A percentile compares a stretch with the other conserved stretches of the same genome.
phyloP scores from a whole-genome alignment of 2,797 vertebrate genomes.

The Perodicticus potto region DNA sequence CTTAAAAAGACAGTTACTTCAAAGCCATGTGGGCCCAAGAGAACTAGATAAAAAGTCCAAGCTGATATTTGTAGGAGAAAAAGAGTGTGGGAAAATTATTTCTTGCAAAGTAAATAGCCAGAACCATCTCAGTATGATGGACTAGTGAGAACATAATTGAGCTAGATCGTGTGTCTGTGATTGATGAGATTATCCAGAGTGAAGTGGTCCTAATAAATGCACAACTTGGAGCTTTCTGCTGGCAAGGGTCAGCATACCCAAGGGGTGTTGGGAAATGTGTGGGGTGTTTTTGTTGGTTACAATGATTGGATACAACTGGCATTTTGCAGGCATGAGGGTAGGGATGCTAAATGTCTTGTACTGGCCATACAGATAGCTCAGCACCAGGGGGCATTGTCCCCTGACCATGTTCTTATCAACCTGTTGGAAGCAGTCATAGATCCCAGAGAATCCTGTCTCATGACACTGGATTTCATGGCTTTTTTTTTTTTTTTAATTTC shows the following conservation, averaged over 20 bases:
- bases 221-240: neutral
- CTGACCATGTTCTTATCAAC: too few species aligned
- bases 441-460: neutral
- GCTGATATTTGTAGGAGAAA: conserved; percentile 1
- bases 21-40: neutral
- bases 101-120: conserved; percentile 50
- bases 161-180: neutral
- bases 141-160: neutral
- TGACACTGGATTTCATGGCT: neutral
- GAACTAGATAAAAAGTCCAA: neutral
- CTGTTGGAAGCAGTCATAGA: neutral
- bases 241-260: neutral
- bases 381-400: neutral
- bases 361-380: neutral
- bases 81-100: conserved; percentile 42
- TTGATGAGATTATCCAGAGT: neutral
- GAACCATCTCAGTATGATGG: neutral
- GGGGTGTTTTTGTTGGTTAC: neutral
- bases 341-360: neutral
- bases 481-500: neutral
- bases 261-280: neutral
- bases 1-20: conserved; percentile 33
- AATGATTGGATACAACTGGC: neutral
- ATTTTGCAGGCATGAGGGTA: neutral
- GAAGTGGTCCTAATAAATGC: neutral